phyloP scores from a whole-genome alignment of 2,888 invertebrate genomes.

The Aethes cnicana region DNA sequence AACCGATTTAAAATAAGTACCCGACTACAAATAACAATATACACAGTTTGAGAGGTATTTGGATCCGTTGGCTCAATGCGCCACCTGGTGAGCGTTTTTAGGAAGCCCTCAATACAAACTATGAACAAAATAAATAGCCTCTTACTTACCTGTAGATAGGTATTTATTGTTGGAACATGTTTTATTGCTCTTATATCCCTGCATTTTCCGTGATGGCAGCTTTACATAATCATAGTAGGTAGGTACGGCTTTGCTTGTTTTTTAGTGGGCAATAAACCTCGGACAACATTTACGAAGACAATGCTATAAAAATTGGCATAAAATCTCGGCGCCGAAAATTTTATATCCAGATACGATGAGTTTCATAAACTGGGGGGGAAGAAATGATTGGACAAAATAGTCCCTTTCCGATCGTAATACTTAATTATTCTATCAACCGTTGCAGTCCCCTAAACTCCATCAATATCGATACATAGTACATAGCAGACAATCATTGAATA shows the following conservation, averaged over 20 bases:
- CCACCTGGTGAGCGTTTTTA: too few relatives aligned
- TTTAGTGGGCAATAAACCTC: constrained; percentile 68
- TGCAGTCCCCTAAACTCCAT: too few relatives aligned
- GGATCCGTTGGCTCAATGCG: too few relatives aligned
- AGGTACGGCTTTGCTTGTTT: constrained; percentile 49
- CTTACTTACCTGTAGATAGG: constrained; percentile 1
- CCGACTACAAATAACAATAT: too few relatives aligned
- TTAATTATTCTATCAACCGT: constrained; percentile 36
- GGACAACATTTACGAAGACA: constrained; percentile 77
- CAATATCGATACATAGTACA: too few relatives aligned
- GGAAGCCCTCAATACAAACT: not conserved
- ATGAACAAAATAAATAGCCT: not conserved
- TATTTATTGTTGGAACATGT: too few relatives aligned
- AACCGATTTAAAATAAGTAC: too few relatives aligned
- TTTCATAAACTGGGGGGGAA: constrained; percentile 60
- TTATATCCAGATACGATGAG: constrained; percentile 63
- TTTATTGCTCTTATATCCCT: constrained; percentile 21
- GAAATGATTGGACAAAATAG: constrained; percentile 58
- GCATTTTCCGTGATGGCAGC: constrained; percentile 27
- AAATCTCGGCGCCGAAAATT: constrained; percentile 73
- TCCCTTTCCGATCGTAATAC: constrained; percentile 43
- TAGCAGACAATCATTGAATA: too few relatives aligned
- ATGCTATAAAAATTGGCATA: constrained; percentile 76
- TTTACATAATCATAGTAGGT: constrained; percentile 55
- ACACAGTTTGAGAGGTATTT: too few relatives aligned